Conservation (phyloP, 2,888 invertebrate species). For the Cataglyphis rosenhaueri region DNA sequence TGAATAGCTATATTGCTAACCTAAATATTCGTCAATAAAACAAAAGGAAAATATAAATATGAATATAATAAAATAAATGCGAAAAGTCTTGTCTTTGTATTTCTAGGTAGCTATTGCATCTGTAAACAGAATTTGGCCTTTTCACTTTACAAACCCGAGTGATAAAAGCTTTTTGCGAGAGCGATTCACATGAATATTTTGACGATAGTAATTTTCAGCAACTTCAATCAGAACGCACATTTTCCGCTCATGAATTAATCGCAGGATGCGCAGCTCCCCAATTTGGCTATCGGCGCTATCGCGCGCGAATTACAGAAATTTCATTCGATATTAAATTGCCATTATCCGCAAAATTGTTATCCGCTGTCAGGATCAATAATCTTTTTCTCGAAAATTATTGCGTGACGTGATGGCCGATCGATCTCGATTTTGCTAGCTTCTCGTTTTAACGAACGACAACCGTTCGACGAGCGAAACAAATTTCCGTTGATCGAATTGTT, state of each 20-base stretch:
- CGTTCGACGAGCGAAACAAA: constrained; percentile 37
- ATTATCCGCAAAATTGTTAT: constrained; percentile 56
- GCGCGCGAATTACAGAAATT: constrained; percentile 54
- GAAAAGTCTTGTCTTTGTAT: neutral
- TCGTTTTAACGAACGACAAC: constrained; percentile 51
- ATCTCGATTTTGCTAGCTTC: constrained; percentile 46
- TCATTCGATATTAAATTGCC: constrained; percentile 55
- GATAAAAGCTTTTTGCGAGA: neutral
- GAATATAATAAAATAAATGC: neutral
- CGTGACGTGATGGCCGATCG: constrained; percentile 48
- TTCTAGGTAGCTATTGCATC: constrained; percentile 28
- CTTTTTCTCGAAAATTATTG: constrained; percentile 56
- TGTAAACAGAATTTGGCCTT: constrained; percentile 11
- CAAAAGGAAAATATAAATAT: neutral
- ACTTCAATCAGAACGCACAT: constrained; percentile 54
- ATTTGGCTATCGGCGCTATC: constrained; percentile 55
- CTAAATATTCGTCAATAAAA: neutral
- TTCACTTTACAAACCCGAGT: constrained; percentile 24
- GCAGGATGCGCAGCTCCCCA: constrained; percentile 47
- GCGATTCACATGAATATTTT: constrained; percentile 45
- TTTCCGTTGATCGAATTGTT: constrained; percentile 57
- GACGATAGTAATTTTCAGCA: constrained; percentile 50
- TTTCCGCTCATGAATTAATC: constrained; percentile 55
- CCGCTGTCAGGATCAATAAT: constrained; percentile 50
- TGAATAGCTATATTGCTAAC: neutral